These are phyloP conservation scores for Neotoxoptera formosana DNA, from an alignment of 1,140 invertebrate genomes.

Conservation along the genomic window DNA sequence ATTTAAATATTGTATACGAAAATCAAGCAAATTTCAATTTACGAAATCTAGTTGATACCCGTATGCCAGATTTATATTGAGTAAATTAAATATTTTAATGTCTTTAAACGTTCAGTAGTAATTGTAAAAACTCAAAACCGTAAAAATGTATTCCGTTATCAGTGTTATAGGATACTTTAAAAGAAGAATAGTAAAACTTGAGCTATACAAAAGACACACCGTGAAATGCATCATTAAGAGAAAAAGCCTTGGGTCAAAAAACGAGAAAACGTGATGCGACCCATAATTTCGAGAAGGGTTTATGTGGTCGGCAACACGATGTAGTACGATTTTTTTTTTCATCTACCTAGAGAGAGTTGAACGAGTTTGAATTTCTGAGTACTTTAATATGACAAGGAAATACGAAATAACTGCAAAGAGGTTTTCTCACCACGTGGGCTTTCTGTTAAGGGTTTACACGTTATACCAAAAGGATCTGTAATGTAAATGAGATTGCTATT, in stretches of 20 bases:
- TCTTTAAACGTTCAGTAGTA: neutral
- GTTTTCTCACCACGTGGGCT: neutral
- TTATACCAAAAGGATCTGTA: neutral
- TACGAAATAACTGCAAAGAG: slow-evolving; percentile 35
- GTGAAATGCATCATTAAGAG: neutral
- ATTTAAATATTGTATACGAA: neutral
- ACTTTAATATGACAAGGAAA: slow-evolving; percentile 11
- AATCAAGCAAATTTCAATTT: neutral
- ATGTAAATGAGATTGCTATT: neutral
- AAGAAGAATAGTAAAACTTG: neutral
- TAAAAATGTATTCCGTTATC: neutral
- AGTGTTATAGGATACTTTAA: neutral
- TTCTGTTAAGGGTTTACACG: neutral
- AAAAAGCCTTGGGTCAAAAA: neutral
- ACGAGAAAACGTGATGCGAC: slow-evolving; percentile 26
- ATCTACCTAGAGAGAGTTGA: slow-evolving; percentile 33
- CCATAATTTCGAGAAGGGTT: slow-evolving; percentile 31
- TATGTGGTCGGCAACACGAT: neutral
- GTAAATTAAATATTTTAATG: neutral
- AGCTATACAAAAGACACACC: neutral
- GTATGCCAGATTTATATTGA: neutral
- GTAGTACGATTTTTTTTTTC: neutral
- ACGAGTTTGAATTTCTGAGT: slow-evolving; percentile 39
- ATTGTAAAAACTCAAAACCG: neutral
- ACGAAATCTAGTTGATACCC: neutral